Conservation (phyloP, 2,888 invertebrate species). For the Pycnomerus fuliginosus region DNA sequence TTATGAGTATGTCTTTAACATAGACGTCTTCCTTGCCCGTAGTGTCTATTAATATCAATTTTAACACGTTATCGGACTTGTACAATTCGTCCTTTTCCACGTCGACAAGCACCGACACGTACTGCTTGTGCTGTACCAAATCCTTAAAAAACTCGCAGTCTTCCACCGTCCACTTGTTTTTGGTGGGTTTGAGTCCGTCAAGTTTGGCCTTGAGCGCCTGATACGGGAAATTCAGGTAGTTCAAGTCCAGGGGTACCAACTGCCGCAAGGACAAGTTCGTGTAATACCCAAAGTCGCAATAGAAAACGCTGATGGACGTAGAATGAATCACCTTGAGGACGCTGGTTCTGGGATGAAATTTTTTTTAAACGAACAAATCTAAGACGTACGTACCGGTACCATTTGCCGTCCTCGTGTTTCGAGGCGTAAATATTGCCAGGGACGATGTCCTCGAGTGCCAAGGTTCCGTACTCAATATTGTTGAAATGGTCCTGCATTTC, state of each 20-base stretch:
- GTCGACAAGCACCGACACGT: slow-evolving; percentile 67
- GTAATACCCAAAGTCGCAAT: slow-evolving; percentile 66
- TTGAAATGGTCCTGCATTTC: slow-evolving; percentile 64
- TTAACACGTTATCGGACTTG: slow-evolving; percentile 62
- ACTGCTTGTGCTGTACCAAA: slow-evolving; percentile 67
- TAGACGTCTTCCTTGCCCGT: slow-evolving; percentile 66
- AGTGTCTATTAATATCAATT: slow-evolving; percentile 71
- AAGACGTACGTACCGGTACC: slow-evolving; percentile 66
- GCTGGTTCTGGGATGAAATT: slow-evolving; percentile 52
- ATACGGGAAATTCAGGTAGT: slow-evolving; percentile 62
- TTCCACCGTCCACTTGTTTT: slow-evolving; percentile 67
- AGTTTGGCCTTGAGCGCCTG: slow-evolving; percentile 62
- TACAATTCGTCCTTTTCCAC: slow-evolving; percentile 63
- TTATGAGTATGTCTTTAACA: slow-evolving; percentile 64
- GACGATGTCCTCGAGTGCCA: slow-evolving; percentile 40
- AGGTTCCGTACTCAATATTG: slow-evolving; percentile 55
- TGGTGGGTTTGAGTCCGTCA: slow-evolving; percentile 56
- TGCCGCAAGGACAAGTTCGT: slow-evolving; percentile 58
- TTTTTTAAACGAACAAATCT: slow-evolving; percentile 1
- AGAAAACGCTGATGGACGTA: slow-evolving; percentile 61
- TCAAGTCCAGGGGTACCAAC: slow-evolving; percentile 57
- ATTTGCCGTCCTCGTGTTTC: slow-evolving; percentile 64
- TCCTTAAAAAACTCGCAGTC: slow-evolving; percentile 74
- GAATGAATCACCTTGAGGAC: slow-evolving; percentile 58
- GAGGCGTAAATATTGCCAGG: slow-evolving; percentile 70